Evolutionary conservation across 2,888 invertebrate species (phyloP).

Genomic region (Rhopalosiphum nymphaeae): DNA sequence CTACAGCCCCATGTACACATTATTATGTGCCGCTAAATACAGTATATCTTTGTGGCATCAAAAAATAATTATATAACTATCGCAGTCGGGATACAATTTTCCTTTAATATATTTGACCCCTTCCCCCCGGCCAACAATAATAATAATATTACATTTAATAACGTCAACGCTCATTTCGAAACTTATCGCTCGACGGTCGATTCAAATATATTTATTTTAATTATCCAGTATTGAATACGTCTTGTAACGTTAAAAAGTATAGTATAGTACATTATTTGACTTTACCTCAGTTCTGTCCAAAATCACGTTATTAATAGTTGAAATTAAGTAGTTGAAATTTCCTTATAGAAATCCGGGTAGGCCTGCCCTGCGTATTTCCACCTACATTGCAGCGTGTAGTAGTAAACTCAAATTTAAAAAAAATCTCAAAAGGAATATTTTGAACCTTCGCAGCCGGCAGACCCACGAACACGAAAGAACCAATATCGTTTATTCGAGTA

Average conservation of each 20-base stretch:
- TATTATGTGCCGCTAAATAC: not conserved
- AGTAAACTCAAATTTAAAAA: not conserved
- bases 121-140: not conserved
- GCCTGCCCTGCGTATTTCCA: not conserved
- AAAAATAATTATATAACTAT: not conserved
- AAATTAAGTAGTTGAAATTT: not conserved
- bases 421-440: not conserved
- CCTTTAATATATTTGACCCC: not conserved
- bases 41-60: not conserved
- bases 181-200: not conserved
- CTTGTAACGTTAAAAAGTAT: not conserved
- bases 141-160: not conserved
- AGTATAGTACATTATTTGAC: not conserved
- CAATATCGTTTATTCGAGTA: not conserved
- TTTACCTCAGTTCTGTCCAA: not conserved
- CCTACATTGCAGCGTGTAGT: not conserved
- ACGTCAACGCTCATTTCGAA: not conserved
- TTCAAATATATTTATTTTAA: not conserved
- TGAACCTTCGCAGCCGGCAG: not conserved
- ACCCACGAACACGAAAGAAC: not conserved
- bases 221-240: too few relatives aligned
- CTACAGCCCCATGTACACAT: not conserved
- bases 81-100: not conserved
- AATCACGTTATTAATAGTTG: not conserved
- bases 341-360: not conserved